These are phyloP conservation scores for Neoaliturus tenellus DNA, from an alignment of 2,888 invertebrate species.

Conservation along the genomic window DNA sequence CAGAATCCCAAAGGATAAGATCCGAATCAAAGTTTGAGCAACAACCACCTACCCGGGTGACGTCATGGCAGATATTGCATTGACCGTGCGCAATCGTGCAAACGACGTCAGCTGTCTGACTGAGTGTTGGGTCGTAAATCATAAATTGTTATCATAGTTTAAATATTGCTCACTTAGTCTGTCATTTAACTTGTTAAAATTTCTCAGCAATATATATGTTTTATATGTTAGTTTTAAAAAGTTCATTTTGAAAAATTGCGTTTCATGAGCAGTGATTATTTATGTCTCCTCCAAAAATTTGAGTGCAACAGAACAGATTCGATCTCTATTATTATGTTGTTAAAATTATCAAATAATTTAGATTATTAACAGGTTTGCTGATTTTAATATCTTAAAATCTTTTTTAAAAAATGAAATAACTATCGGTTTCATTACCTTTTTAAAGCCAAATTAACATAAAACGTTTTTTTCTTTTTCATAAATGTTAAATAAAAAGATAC, in stretches of 20 bases:
- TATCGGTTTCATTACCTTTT: no score
- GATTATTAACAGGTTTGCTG: no score
- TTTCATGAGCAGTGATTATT: neutral
- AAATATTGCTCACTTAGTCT: neutral
- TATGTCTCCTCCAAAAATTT: no score
- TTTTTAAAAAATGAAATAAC: no score
- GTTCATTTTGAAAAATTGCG: neutral
- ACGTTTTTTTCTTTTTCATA: no score
- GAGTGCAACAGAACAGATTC: no score
- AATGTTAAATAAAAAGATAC: no score
- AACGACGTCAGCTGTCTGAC: neutral
- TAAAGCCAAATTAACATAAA: no score
- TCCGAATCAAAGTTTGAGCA: neutral
- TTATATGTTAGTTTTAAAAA: neutral
- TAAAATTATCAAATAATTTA: no score
- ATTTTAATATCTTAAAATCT: no score
- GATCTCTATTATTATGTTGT: no score
- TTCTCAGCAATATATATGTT: neutral
- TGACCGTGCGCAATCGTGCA: slow-evolving; percentile 13
- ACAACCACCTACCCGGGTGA: neutral
- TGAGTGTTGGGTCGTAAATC: neutral
- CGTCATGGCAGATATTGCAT: neutral
- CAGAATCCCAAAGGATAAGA: neutral
- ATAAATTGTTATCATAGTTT: neutral
- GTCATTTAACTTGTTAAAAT: neutral